Base-by-base conservation (phyloP, 2,797 vertebrate species). In the Sardinella longiceps region DNA sequence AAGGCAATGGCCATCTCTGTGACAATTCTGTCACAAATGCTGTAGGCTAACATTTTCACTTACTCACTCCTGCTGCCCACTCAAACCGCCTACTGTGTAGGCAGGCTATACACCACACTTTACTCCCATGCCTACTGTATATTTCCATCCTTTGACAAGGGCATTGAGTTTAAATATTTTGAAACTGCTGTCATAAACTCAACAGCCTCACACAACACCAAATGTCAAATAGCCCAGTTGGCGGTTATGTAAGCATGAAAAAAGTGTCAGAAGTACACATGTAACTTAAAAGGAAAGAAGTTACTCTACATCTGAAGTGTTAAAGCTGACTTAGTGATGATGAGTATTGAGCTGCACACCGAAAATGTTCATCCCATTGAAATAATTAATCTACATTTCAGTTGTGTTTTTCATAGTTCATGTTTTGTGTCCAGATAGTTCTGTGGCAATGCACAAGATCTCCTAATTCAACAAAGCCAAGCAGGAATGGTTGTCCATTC, bases 61-160 rank as follows among this genome's bases (percentile, higher is more conserved):
- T 20, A 43, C 46, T 10, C 37, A 43, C 18, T 77, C 70, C 33
- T 39, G 6, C 37, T 20, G 37, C 70, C 70, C 37, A 77, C 70
- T 43, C 70, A 77, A 18, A 77, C 20, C 37, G 37, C 70, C 70
- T 77, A 77, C 70, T 77, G 66, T 15, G 33, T 74, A 70, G 58
- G 58, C 58, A n/a, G n/a, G n/a, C n/a, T n/a, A n/a, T 48, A 50
- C 48, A 50, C 48, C 48, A 50, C 12, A 14, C 14, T 14, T 50
- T 37, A 33, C 66, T 37, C 66, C 66, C 66, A 74, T 14, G 5
- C 66, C 30, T 74, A 37, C n/a, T n/a, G n/a, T n/a, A 28, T 15
- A 37, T 15, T 74, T 5, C 30, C 30, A 15, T 5, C 66, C 66
- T 5, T 39, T 74, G 33, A 33, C 51, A n/a, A 10, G 56, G 1